Base-by-base conservation (phyloP, 2,888 invertebrate genomes). In the Stictocephala bisonia region DNA sequence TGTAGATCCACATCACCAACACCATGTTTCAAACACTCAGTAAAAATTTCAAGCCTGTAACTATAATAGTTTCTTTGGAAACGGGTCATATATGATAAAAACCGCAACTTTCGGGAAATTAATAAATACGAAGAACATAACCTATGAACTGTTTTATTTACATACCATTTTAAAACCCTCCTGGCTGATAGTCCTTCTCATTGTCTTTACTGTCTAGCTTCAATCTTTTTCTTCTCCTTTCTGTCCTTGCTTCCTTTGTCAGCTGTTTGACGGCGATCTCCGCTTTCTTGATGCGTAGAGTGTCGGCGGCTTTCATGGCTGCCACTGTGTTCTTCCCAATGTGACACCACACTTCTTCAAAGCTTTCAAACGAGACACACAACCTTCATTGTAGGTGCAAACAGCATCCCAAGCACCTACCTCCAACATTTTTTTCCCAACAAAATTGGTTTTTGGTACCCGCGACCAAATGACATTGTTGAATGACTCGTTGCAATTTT, bases 361-460 rank as follows among this genome's bases (percentile, higher is more conserved):
- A 31, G 11, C 35, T 9, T 31, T 31, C 7, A 31, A 11, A 31
- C 35, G 35, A 31, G 35, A 31, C 11, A 31, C 11, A 31, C 7
- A 31, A 31, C 35, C 35, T 6, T 31, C 35, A 31, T 31, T 31
- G 11, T 9, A 31, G 11, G 35, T 31, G 35, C 48, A 15, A 15
- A 48, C 35, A 9, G 35, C 35, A 31, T 31, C 35, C 35, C 35
- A 31, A 9, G 11, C 35, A 9, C 35, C 35, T 11, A 31, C 35
- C 11, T 31, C 35, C 35, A 31, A 9, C 11, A 9, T 31, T 11
- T 31, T 31, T 31, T 11, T 11, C 35, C 44, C 48, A 67, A 67
- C 67, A 50, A 50, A 67, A 48, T 50, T 26, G 20, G n/a, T 67
- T 67, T 67, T 67, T 13, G 67, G 67, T 13, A 67, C 27, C n/a